Base-by-base conservation (phyloP, 2,888 invertebrate species). In the Nomada fucata region DNA sequence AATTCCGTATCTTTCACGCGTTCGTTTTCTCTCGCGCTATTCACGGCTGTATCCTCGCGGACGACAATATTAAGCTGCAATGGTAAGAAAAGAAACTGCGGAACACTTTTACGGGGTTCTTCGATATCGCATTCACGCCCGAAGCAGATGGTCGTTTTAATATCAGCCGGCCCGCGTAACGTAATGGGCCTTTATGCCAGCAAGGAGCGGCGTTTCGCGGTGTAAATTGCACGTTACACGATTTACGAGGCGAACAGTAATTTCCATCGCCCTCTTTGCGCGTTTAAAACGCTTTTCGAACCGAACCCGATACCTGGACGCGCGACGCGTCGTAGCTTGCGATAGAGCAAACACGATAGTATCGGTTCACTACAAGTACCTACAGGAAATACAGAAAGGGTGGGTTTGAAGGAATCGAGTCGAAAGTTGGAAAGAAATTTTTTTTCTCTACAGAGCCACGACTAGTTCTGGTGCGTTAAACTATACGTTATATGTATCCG, bases 161-260 rank as follows among this genome's bases (percentile, higher is more conserved):
- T 84, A 82, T 79, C 79, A 63, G 52, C 76, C 73, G 65, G 64
- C 69, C 82, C 70, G 77, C 68, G 78, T 65, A 61, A 76, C 60
- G 36, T 44, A 61, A 79, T 86, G 83, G 82, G 64, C 60, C 69
- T 81, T 84, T 71, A 76, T 68, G 77, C 61, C 79, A 65, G 72
- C 75, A 47, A 68, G 76, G 20, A 73, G 70, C 63, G 70, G 42
- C 78, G 77, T 76, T 71, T 85, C 74, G 83, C 85, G 87, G 85
- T 86, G 86, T 79, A 86, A 86, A 86, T 86, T 81, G 80, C 87
- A 76, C 74, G 81, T 83, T 76, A 67, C 85, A 69, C 85, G 87
- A 86, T 86, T 86, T 86, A 86, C 81, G 85, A 85, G 85, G 87
- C 86, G 86, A 81, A 80, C 83, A 83, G 87, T 83, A 86, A 86